These are phyloP conservation scores for Philhelius pedissequus DNA, from an alignment of 2,888 invertebrate genomes.

Conservation along the genomic window DNA sequence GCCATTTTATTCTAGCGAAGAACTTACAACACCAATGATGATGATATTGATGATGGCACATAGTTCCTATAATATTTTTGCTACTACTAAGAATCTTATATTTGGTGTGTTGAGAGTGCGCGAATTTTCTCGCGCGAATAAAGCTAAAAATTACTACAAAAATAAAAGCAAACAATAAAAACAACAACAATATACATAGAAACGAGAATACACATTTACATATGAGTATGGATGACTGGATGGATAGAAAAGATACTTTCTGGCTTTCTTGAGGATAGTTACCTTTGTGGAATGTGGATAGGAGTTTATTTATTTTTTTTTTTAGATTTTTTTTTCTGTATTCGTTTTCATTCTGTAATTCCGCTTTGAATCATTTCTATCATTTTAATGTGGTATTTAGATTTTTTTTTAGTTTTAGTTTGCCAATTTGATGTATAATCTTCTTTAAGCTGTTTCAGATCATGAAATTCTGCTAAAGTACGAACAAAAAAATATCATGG, in stretches of 20 bases:
- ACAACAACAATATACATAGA: not conserved
- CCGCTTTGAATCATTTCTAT: slow-evolving; percentile 15
- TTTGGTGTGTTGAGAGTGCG: slow-evolving; percentile 22
- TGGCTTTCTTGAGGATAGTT: slow-evolving; percentile 46
- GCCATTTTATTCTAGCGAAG: not conserved
- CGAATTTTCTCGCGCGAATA: slow-evolving; percentile 51
- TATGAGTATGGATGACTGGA: slow-evolving; percentile 44
- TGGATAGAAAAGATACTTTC: slow-evolving; percentile 15
- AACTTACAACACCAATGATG: not conserved
- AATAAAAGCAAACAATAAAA: slow-evolving; percentile 6
- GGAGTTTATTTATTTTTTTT: not conserved
- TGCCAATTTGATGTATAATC: slow-evolving; percentile 1
- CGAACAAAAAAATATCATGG: not conserved
- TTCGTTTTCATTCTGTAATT: not conserved
- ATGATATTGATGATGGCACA: not conserved
- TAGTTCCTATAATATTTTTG: not conserved
- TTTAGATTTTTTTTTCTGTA: not conserved
- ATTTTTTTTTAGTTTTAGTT: not conserved
- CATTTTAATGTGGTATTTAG: not conserved
- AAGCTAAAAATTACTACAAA: slow-evolving; percentile 21
- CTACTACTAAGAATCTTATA: not conserved
- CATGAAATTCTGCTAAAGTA: slow-evolving; percentile 18
- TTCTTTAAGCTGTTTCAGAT: not conserved
- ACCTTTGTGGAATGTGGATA: slow-evolving; percentile 51
- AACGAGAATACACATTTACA: slow-evolving; percentile 55